Conservation (phyloP, 2,888 invertebrate genomes). For the Patella pellucida region DNA sequence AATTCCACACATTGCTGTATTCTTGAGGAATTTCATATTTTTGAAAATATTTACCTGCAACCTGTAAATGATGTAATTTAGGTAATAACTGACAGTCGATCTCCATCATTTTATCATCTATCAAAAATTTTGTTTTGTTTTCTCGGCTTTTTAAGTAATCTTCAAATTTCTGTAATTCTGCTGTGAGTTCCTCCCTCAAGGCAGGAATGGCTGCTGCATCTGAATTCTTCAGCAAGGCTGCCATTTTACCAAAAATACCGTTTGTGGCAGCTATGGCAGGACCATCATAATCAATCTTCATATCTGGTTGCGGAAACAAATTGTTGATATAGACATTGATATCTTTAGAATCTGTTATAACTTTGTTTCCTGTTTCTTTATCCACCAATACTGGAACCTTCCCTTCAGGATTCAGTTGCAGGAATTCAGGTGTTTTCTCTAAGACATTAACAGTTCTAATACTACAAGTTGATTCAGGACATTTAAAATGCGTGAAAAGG, state of each 20-base stretch:
- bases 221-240: slow-evolving; percentile 46
- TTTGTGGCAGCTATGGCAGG: slow-evolving; percentile 37
- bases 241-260: slow-evolving; percentile 46
- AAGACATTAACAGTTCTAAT: slow-evolving; percentile 36
- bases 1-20: slow-evolving; percentile 33
- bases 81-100: slow-evolving; percentile 50
- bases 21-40: slow-evolving; percentile 42
- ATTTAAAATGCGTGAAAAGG: slow-evolving; percentile 43
- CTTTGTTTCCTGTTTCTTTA: slow-evolving; percentile 30
- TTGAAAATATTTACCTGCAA: slow-evolving; percentile 44
- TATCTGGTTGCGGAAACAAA: slow-evolving; percentile 30
- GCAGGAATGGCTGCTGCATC: slow-evolving; percentile 32
- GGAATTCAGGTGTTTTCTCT: slow-evolving; percentile 44
- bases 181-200: slow-evolving; percentile 35
- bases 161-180: slow-evolving; percentile 41
- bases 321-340: slow-evolving; percentile 42
- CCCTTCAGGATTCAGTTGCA: slow-evolving; percentile 43
- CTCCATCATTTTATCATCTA: slow-evolving; percentile 39
- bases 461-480: slow-evolving; percentile 31
- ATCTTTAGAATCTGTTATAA: slow-evolving; percentile 45
- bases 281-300: slow-evolving; percentile 31
- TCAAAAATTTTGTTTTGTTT: slow-evolving; percentile 30
- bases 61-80: slow-evolving; percentile 45
- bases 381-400: slow-evolving; percentile 51
- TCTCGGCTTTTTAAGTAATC: slow-evolving; percentile 32